Base-by-base conservation (phyloP, 2,113 vertebrate species). In the Poeciliopsis prolifica region DNA sequence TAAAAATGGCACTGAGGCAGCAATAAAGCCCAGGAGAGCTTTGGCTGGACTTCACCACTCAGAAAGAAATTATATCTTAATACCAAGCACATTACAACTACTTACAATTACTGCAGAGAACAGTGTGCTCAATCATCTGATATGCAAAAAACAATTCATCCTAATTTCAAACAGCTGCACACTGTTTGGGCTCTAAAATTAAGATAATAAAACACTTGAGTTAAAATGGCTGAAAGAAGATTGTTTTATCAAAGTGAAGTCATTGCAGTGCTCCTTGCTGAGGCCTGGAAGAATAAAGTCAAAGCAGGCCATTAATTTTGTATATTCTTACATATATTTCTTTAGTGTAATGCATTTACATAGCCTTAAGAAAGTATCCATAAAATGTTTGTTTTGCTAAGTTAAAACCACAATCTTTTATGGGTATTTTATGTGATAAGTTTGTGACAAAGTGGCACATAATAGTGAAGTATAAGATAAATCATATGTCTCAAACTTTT, bases 241-340 rank as follows among this genome's bases (percentile, higher is more conserved):
- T 29, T 58, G 17, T 75, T 77, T 81, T 40, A 73, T 82, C 61
- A 72, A 81, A 81, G 35, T 71, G 70, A 84, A 75, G 68, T 54
- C 33, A 61, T 80, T 77, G 44, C 69, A 83, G 75, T 74, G 75
- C 77, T 75, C 51, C 33, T 80, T 70, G 14, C 28, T 72, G 19
- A 61, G 48, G 67, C 69, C 72, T 71, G 42, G 83, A 69, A 71
- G 65, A 83, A 76, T 70, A 61, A 86, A 70, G 30, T 66, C 48
- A 70, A 74, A 54, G 28, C 68, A 65, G 67, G 74, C 35, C 78
- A 65, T 42, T 65, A 60, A 66, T 42, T 42, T 42, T 42, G 40
- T 33, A 37, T 37, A 11, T 37, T 37, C 35, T 37, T 37, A 37
- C 2, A 11, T 37, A 61, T 8, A 26, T 14, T 54, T 68, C 72